Evolutionary conservation across 2,797 vertebrate species (phyloP).

Genomic region (Syngnathus acus): DNA sequence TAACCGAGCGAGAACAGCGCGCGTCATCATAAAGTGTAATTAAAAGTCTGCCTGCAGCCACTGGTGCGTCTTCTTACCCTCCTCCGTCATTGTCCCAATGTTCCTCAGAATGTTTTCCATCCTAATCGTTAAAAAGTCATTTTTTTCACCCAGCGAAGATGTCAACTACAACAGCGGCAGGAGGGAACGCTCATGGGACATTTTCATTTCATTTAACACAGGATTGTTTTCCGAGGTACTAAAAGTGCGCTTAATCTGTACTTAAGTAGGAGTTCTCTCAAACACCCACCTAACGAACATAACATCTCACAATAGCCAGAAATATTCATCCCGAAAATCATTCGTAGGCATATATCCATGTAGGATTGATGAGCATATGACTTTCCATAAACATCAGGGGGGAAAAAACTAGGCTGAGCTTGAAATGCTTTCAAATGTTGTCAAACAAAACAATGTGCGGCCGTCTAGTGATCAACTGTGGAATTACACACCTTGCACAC

Average conservation of each 20-base stretch:
- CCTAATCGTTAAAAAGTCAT: not conserved
- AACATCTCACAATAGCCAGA: too few species aligned
- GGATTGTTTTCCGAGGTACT: not conserved
- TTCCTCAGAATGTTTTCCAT: not conserved
- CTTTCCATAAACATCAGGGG: too few species aligned
- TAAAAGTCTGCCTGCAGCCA: slow-evolving; percentile 17
- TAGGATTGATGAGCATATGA: too few species aligned
- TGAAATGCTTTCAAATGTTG: too few species aligned
- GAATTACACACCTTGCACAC: too few species aligned
- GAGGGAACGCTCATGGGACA: not conserved
- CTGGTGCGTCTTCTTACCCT: not conserved
- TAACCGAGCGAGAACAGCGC: not conserved
- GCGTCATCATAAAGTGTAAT: slow-evolving; percentile 27
- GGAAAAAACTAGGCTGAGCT: too few species aligned
- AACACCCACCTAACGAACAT: too few species aligned
- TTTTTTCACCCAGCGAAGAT: not conserved
- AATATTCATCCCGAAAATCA: too few species aligned
- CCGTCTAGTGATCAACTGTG: too few species aligned
- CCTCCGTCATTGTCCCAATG: not conserved
- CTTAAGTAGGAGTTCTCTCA: not conserved
- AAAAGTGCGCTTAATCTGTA: not conserved
- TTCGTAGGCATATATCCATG: too few species aligned
- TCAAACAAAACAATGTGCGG: too few species aligned
- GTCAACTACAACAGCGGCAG: not conserved
- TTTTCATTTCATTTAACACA: not conserved